These are phyloP conservation scores for Hypsopygia costalis DNA, from an alignment of 2,888 invertebrate species.

Conservation along the genomic window DNA sequence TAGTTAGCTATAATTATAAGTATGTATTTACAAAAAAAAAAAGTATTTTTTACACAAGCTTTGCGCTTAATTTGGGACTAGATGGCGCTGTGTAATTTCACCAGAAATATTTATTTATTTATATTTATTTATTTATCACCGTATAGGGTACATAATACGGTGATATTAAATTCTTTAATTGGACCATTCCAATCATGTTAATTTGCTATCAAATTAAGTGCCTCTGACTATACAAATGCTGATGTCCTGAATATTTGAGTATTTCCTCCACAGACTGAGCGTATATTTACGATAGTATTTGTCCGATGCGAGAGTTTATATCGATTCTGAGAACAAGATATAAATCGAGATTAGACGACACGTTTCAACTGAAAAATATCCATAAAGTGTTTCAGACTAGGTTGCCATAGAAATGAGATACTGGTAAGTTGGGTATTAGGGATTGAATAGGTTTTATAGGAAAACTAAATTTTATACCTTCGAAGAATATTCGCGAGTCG, in stretches of 20 bases:
- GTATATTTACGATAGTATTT: background rate
- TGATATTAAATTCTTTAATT: no score
- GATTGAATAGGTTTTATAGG: background rate
- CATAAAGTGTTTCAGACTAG: background rate
- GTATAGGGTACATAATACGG: no score
- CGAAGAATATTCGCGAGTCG: no score
- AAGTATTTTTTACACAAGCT: no score
- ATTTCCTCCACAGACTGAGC: background rate
- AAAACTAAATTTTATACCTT: no score
- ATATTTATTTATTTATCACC: no score
- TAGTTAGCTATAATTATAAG: no score
- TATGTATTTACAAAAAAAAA: no score
- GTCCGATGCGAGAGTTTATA: background rate
- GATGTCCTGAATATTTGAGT: background rate
- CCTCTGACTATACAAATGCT: background rate
- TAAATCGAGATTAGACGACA: background rate
- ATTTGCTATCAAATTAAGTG: background rate
- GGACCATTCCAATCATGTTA: no score
- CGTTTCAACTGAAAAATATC: background rate
- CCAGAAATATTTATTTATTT: no score
- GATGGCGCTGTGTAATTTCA: no score
- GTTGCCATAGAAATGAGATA: background rate
- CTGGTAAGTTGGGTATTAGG: background rate
- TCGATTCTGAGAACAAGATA: background rate
- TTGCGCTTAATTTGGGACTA: no score